Conservation (phyloP, 2,113 vertebrate genomes). For the Artemisiospiza belli region DNA sequence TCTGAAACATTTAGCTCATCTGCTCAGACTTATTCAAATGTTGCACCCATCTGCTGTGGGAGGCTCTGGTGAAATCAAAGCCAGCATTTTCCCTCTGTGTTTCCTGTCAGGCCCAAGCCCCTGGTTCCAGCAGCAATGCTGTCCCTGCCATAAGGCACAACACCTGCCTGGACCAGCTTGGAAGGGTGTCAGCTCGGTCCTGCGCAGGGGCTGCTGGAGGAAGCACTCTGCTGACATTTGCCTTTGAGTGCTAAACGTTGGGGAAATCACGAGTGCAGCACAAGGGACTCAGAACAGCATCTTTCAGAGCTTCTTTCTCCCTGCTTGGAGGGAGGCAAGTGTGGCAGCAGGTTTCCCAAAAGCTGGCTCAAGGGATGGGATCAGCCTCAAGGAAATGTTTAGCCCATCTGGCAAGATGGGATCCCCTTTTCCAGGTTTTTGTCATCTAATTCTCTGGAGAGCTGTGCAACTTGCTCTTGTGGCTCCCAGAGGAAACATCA, state of each 20-base stretch:
- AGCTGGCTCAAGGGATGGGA: not conserved
- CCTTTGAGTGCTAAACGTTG: not conserved
- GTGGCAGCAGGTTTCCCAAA: not conserved
- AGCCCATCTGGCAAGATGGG: not conserved
- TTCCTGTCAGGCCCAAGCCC: constrained; percentile 43
- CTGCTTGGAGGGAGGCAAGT: not conserved
- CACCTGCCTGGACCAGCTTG: not conserved
- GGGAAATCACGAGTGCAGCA: not conserved
- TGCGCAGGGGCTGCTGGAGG: not conserved
- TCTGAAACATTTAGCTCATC: constrained; percentile 58
- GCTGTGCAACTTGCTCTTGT: not conserved
- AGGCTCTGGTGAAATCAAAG: not conserved
- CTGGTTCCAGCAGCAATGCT: not conserved
- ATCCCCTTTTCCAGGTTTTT: not conserved
- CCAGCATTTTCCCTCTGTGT: constrained; percentile 20
- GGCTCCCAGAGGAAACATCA: not conserved
- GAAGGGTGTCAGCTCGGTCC: not conserved
- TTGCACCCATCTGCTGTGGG: constrained; percentile 36
- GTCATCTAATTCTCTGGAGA: not conserved
- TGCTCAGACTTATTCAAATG: constrained; percentile 42
- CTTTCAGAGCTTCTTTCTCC: not conserved
- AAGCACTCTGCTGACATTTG: constrained; percentile 6
- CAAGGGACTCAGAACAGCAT: not conserved
- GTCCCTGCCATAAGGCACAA: constrained; percentile 5
- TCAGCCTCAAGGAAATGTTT: not conserved